Conservation (phyloP, 92 coral and sea anemone species). For the Nematostella vectensis region DNA sequence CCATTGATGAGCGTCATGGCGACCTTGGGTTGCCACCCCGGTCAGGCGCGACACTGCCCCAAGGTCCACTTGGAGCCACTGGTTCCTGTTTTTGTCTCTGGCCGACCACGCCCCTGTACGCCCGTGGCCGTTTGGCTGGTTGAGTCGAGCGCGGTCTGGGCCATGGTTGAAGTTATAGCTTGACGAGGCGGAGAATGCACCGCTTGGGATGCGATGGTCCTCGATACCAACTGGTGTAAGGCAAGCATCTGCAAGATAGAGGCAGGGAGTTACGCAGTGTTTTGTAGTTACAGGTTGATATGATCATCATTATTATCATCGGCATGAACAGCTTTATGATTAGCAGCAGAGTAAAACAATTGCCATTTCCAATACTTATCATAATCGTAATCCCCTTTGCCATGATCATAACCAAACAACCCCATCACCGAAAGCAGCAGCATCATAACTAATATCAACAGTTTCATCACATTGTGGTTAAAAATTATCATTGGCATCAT, state of each 20-base stretch:
- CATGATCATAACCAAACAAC: no score
- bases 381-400: no score
- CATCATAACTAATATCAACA: no score
- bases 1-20: constrained; percentile 75
- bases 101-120: constrained; percentile 91
- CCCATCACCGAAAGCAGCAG: no score
- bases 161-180: constrained; percentile 46
- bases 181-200: constrained; percentile 68
- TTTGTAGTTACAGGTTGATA: no score
- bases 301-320: no score
- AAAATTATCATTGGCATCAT: no score
- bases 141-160: constrained; percentile 67
- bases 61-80: constrained; percentile 80
- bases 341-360: no score
- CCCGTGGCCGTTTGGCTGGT: constrained; percentile 45
- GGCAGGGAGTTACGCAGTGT: no score
- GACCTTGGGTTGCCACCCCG: constrained; percentile 88
- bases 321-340: no score
- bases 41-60: constrained; percentile 44
- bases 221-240: constrained; percentile 64
- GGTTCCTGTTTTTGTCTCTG: constrained; percentile 42
- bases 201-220: constrained; percentile 68
- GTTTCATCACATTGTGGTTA: no score
- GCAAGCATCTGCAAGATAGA: constrained; percentile 32
- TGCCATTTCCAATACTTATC: no score